Percentiles rank a stretch among this genome's conserved stretches.
These are phyloP conservation scores for Drosophila ironensis DNA, from an alignment of 1,140 invertebrate species.

Conservation along the genomic window DNA sequence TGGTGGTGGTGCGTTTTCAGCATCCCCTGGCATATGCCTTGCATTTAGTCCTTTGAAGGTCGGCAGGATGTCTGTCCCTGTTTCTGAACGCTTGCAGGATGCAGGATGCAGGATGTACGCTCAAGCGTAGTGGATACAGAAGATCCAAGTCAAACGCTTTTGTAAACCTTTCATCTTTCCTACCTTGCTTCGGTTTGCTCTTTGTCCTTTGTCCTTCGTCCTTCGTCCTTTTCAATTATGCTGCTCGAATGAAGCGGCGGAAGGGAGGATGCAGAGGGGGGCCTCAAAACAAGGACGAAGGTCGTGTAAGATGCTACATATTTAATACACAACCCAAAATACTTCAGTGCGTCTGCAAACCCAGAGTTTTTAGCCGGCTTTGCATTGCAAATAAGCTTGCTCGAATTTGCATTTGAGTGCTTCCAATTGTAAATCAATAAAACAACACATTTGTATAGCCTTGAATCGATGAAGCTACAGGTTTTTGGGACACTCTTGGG, in stretches of 20 bases:
- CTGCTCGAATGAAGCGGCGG: conserved; percentile 66
- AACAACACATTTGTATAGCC: not conserved
- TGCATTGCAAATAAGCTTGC: not conserved
- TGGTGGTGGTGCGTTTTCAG: too few species aligned
- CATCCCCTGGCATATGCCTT: conserved; percentile 31
- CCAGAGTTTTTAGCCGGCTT: conserved; percentile 4
- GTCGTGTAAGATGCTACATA: conserved; percentile 66
- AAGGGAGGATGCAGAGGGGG: conserved; percentile 12
- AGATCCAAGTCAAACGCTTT: conserved; percentile 50
- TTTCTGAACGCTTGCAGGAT: conserved; percentile 15
- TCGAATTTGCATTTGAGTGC: too few species aligned
- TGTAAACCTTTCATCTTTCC: conserved; percentile 46
- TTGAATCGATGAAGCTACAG: too few species aligned
- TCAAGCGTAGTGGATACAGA: conserved; percentile 29
- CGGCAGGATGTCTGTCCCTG: conserved; percentile 18
- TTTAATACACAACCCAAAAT: conserved; percentile 20
- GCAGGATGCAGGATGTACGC: conserved; percentile 60
- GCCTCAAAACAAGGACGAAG: conserved; percentile 45
- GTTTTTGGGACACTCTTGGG: too few species aligned
- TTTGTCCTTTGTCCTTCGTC: conserved; percentile 25
- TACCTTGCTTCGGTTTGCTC: conserved; percentile 30
- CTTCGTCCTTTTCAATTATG: conserved; percentile 65
- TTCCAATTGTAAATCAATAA: not conserved
- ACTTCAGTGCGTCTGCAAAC: conserved; percentile 13
- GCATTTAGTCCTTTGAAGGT: conserved; percentile 55